These are phyloP conservation scores for Tenualosa ilisha DNA, from an alignment of 2,797 vertebrate genomes.

Conservation along the genomic window DNA sequence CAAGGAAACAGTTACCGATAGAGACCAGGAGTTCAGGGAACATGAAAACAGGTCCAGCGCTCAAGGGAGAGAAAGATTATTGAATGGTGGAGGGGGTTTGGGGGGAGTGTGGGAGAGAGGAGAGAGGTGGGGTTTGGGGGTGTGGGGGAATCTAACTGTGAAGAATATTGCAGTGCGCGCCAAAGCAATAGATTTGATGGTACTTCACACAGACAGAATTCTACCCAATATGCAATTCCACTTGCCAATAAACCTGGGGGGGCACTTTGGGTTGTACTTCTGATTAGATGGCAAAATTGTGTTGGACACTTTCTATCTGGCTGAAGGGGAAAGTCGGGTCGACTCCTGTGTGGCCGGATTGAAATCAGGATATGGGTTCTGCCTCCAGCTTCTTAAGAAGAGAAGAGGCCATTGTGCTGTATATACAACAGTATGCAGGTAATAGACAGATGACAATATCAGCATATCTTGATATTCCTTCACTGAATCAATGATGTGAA, in stretches of 20 bases:
- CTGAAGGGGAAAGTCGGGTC: neutral
- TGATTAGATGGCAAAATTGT: constrained; percentile 23
- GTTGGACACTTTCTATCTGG: constrained; percentile 1
- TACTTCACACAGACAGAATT: constrained; percentile 17
- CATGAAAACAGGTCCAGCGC: constrained; percentile 56
- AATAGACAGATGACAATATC: neutral
- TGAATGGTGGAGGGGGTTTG: constrained; percentile 50
- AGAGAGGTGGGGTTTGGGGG: constrained; percentile 18
- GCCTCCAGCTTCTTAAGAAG: neutral
- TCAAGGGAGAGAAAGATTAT: constrained; percentile 58
- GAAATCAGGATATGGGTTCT: neutral
- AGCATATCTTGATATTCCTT: neutral
- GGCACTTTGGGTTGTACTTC: neutral
- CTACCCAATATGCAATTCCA: constrained; percentile 18
- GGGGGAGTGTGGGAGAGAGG: neutral
- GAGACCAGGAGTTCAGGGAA: constrained; percentile 67
- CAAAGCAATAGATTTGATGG: constrained; percentile 41
- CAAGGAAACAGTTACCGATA: constrained; percentile 75
- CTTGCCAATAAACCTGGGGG: constrained; percentile 20
- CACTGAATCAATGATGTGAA: neutral
- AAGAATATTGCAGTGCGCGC: constrained; percentile 29
- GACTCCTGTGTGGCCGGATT: neutral
- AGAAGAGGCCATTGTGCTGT: neutral
- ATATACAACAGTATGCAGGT: neutral
- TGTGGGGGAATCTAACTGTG: constrained; percentile 19